These are phyloP conservation scores for Atta cephalotes DNA, from an alignment of 1,140 invertebrate species.

Conservation along the genomic window DNA sequence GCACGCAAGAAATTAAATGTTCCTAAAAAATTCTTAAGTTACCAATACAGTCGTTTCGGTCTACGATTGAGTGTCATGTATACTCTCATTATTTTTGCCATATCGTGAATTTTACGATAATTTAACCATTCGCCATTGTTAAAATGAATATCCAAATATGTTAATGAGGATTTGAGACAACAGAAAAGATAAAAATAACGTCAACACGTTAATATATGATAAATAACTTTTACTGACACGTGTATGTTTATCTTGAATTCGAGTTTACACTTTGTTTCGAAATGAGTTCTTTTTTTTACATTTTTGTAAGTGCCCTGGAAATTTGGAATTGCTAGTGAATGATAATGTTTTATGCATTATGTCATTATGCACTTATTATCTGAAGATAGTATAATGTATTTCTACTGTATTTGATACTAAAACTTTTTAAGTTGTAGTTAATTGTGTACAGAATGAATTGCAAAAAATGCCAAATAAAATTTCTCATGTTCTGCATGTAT, in stretches of 20 bases:
- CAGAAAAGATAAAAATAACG: neutral
- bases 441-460: no score
- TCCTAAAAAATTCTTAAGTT: slow-evolving; percentile 8
- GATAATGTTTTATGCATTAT: neutral
- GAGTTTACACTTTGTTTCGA: neutral
- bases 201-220: neutral
- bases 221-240: neutral
- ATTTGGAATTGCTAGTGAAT: neutral
- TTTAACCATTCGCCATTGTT: neutral
- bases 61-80: neutral
- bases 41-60: slow-evolving; percentile 10
- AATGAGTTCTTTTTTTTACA: neutral
- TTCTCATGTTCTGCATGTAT: no score
- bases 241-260: neutral
- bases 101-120: neutral
- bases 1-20: slow-evolving; percentile 1
- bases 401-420: neutral
- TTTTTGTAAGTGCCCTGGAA: neutral
- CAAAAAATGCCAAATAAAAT: no score
- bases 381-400: neutral
- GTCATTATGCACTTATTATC: neutral
- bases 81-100: slow-evolving; percentile 14
- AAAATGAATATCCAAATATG: neutral
- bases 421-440: no score
- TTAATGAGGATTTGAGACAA: neutral